Conservation (phyloP, 2,113 vertebrate genomes). For the Triplophysa rosa region DNA sequence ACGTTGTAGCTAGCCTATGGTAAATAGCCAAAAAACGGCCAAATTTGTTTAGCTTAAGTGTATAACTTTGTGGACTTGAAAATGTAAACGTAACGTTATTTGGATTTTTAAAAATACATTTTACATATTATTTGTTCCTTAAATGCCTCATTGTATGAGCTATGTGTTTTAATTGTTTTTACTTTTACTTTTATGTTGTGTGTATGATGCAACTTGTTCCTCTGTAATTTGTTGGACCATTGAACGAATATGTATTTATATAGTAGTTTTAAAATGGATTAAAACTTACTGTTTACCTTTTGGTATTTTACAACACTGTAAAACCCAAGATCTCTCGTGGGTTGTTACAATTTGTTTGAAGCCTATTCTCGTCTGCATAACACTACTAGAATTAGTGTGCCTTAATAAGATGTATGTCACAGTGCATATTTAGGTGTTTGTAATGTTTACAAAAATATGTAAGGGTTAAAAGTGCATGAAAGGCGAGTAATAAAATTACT, state of each 20-base stretch:
- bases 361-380: not conserved
- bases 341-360: not conserved
- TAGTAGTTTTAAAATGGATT: no score
- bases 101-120: no score
- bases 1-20: not conserved
- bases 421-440: not conserved
- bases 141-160: no score
- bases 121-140: no score
- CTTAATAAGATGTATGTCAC: not conserved
- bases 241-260: no score
- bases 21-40: slow-evolving; percentile 9
- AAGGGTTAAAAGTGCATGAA: not conserved
- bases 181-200: no score
- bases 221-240: no score
- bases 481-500: not conserved
- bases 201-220: no score
- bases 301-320: not conserved
- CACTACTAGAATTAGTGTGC: not conserved
- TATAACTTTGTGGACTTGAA: not conserved
- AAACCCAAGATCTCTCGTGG: not conserved
- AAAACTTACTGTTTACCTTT: not conserved
- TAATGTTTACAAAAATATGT: not conserved
- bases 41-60: not conserved
- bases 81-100: no score
- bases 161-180: no score